Evolutionary conservation across 2,113 vertebrate species (phyloP).

Genomic region (Odontophorus gujanensis): DNA sequence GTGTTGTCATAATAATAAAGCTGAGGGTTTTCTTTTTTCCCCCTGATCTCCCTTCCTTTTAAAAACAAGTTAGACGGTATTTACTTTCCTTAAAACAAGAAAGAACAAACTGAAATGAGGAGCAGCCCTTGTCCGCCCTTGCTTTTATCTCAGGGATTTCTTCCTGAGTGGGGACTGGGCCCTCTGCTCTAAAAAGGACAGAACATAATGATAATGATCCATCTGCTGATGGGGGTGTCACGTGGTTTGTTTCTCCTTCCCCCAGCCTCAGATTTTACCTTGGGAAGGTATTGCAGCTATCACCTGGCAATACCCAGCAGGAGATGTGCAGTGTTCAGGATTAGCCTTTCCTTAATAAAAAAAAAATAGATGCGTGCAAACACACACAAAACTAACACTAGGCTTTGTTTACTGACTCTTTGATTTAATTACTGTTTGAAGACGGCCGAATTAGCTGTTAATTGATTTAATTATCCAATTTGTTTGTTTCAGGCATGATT

Average conservation of each 20-base stretch:
- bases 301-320: background rate
- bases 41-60: conserved; percentile 56
- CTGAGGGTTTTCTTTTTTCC: conserved; percentile 48
- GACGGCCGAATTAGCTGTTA: conserved; percentile 95
- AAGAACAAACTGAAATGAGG: background rate
- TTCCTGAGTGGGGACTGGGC: background rate
- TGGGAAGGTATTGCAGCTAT: background rate
- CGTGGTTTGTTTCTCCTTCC: background rate
- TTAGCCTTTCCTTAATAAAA: conserved; percentile 42
- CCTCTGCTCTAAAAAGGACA: background rate
- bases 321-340: background rate
- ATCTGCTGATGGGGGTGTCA: fast-evolving
- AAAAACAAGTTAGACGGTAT: conserved; percentile 38
- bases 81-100: background rate
- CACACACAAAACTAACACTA: conserved; percentile 77
- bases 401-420: conserved; percentile 96
- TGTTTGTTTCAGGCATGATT: conserved; percentile 99
- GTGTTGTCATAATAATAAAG: conserved; percentile 78
- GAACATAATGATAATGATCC: background rate
- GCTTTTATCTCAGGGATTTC: background rate
- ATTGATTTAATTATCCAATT: conserved; percentile 99
- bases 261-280: fast-evolving
- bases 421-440: conserved; percentile 97
- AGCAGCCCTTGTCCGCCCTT: background rate
- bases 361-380: background rate